phyloP scores from a whole-genome alignment of 2,888 invertebrate genomes.

The Oeneis ivallda region DNA sequence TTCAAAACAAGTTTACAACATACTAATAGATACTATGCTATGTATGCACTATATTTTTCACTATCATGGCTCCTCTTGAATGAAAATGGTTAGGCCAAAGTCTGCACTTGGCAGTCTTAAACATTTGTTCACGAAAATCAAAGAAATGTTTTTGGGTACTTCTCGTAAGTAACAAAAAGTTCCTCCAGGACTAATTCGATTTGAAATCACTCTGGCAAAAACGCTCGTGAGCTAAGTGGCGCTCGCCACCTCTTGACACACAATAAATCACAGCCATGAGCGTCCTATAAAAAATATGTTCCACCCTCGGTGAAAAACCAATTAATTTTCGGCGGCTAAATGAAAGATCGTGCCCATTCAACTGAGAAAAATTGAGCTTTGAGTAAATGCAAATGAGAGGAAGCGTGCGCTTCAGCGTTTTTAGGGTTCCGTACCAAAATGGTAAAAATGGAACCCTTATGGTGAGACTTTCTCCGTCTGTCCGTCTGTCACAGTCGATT shows the following conservation, averaged over 20 bases:
- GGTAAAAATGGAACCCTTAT: too few relatives aligned
- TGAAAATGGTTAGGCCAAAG: too few relatives aligned
- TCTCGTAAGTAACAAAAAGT: conserved; percentile 1
- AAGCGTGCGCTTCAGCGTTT: conserved; percentile 41
- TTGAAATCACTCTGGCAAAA: conserved; percentile 64
- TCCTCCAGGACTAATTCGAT: conserved; percentile 31
- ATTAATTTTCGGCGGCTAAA: conserved; percentile 80
- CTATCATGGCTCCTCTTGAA: too few relatives aligned
- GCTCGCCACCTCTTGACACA: conserved; percentile 81
- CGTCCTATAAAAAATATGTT: conserved; percentile 81
- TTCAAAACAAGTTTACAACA: too few relatives aligned
- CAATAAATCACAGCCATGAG: conserved; percentile 80
- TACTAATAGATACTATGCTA: too few relatives aligned
- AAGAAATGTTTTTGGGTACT: background rate
- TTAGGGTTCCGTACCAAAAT: too few relatives aligned
- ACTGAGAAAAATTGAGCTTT: conserved; percentile 62
- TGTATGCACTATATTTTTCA: too few relatives aligned
- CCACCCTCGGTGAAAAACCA: conserved; percentile 81
- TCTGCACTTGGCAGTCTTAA: too few relatives aligned
- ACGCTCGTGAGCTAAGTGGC: conserved; percentile 77
- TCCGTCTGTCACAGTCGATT: too few relatives aligned
- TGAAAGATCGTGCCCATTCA: conserved; percentile 73
- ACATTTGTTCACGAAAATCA: background rate
- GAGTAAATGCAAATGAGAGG: conserved; percentile 40
- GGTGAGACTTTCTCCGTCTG: too few relatives aligned